phyloP scores from a whole-genome alignment of 2,888 invertebrate genomes.

The Ryuthela nishihirai region DNA sequence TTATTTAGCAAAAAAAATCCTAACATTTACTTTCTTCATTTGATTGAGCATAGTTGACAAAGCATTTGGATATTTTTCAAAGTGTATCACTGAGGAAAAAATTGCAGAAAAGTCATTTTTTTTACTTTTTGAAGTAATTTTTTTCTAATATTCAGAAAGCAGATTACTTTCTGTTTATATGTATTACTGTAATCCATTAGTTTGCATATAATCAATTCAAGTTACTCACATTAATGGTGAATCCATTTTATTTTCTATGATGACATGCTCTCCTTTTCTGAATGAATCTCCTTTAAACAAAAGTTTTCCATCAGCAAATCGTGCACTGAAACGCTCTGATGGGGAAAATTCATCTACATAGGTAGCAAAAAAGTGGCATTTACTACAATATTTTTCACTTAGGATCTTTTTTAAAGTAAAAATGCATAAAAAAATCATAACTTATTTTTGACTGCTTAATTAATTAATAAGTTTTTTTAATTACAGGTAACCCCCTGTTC shows the following conservation, averaged over 20 bases:
- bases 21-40: too few relatives aligned
- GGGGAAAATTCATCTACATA: slow-evolving; percentile 35
- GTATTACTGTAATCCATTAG: too few relatives aligned
- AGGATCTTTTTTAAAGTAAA: neutral
- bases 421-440: neutral
- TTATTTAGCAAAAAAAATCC: too few relatives aligned
- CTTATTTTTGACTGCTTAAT: neutral
- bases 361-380: neutral
- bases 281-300: slow-evolving; percentile 44
- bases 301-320: slow-evolving; percentile 42
- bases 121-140: too few relatives aligned
- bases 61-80: too few relatives aligned
- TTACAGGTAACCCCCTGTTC: too few relatives aligned
- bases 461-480: neutral
- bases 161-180: too few relatives aligned
- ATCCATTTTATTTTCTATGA: slow-evolving; percentile 44
- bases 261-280: slow-evolving; percentile 44
- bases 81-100: too few relatives aligned
- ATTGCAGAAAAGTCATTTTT: too few relatives aligned
- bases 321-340: slow-evolving; percentile 37
- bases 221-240: slow-evolving; percentile 44
- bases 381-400: neutral
- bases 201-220: too few relatives aligned
- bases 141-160: too few relatives aligned
- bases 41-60: too few relatives aligned